phyloP scores from a whole-genome alignment of 2,113 vertebrate genomes.

The Nycticryphes semicollaris region DNA sequence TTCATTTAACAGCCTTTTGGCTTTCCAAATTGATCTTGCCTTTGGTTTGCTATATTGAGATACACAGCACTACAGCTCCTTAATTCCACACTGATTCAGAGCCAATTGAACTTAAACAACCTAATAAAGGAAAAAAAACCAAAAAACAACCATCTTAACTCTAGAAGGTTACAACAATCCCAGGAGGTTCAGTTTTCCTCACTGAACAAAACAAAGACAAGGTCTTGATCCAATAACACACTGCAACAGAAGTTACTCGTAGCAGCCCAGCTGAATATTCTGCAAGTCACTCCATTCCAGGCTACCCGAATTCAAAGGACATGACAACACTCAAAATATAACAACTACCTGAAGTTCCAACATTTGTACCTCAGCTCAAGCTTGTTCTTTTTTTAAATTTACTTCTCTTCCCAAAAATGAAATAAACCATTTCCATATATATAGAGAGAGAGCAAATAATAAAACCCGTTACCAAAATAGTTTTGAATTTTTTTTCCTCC shows the following conservation, averaged over 20 bases:
- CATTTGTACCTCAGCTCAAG: rapidly evolving
- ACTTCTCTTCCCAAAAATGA: background rate
- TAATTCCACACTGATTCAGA: background rate
- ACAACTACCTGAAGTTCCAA: background rate
- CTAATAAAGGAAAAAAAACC: background rate
- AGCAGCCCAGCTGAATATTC: background rate
- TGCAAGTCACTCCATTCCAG: background rate
- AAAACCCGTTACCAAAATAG: background rate
- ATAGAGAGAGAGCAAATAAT: background rate
- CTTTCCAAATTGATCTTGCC: background rate
- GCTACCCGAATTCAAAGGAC: background rate
- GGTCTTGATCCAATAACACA: background rate
- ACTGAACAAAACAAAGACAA: background rate
- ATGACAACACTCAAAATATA: background rate
- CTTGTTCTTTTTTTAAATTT: background rate
- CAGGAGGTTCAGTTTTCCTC: background rate
- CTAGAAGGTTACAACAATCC: background rate
- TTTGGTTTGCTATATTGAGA: background rate
- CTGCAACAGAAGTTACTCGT: background rate
- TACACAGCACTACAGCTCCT: background rate
- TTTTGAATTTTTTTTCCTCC: background rate
- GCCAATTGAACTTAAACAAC: background rate
- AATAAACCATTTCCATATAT: background rate
- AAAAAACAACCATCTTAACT: background rate
- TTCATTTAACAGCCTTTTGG: background rate